A percentile compares a stretch with the other conserved stretches of the same genome.
These are phyloP conservation scores for Atherinosoma microstoma DNA, from an alignment of 2,797 vertebrate genomes.

Conservation along the genomic window DNA sequence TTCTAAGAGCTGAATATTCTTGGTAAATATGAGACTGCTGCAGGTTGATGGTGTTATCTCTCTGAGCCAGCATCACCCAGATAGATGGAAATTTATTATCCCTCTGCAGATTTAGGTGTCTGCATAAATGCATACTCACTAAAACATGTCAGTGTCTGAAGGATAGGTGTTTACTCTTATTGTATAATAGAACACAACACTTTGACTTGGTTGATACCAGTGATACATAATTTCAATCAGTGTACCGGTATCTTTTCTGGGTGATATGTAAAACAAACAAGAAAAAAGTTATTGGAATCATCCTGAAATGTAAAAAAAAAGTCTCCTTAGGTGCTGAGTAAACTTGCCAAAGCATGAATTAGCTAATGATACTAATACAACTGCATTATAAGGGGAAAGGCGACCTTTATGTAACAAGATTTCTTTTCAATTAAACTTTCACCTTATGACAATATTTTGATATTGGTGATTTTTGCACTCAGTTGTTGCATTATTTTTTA, in stretches of 20 bases:
- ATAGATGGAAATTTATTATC: slow-evolving; percentile 41
- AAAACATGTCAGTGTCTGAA: slow-evolving; percentile 25
- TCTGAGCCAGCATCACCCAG: slow-evolving; percentile 44
- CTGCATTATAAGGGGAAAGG: slow-evolving; percentile 18
- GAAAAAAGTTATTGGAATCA: not conserved
- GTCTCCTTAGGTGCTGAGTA: not conserved
- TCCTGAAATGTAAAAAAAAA: not conserved
- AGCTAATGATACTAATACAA: slow-evolving; percentile 11
- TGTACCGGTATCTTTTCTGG: not conserved
- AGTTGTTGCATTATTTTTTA: not conserved
- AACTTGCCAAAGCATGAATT: not conserved
- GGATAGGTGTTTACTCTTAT: slow-evolving; percentile 25
- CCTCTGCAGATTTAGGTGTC: slow-evolving; percentile 16
- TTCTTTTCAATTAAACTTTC: slow-evolving; percentile 33
- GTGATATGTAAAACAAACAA: not conserved
- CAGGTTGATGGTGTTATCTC: slow-evolving; percentile 54
- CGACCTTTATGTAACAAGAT: slow-evolving; percentile 32
- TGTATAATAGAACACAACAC: slow-evolving; percentile 22
- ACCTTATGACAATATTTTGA: slow-evolving; percentile 31
- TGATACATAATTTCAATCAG: slow-evolving; percentile 1
- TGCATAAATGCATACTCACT: slow-evolving; percentile 23
- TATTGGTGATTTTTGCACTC: slow-evolving; percentile 25
- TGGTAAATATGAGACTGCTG: slow-evolving; percentile 45
- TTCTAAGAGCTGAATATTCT: slow-evolving; percentile 37
- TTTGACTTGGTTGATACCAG: not conserved